Conservation (phyloP, 2,888 invertebrate species). For the Melipona bicolor region DNA sequence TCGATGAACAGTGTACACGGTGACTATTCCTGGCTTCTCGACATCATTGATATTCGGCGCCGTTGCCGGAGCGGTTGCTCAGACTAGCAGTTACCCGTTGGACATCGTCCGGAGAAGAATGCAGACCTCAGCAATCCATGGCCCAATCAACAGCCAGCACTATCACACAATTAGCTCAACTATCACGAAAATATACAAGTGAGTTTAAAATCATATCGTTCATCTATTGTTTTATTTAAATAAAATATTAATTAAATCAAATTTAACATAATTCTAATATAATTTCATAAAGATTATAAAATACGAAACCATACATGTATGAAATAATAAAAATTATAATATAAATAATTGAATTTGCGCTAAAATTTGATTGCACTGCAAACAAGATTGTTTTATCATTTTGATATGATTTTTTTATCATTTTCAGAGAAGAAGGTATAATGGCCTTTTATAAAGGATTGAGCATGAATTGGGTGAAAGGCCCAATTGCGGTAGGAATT, state of each 20-base stretch:
- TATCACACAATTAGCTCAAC: constrained; percentile 88
- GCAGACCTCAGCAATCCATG: constrained; percentile 88
- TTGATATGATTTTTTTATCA: background rate
- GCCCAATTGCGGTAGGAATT: constrained; percentile 96
- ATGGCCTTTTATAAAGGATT: constrained; percentile 98
- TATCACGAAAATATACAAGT: constrained; percentile 89
- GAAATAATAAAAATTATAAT: background rate
- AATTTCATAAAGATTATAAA: background rate
- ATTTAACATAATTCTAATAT: background rate
- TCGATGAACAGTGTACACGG: constrained; percentile 77
- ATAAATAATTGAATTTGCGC: background rate
- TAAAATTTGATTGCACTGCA: background rate
- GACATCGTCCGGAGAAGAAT: constrained; percentile 94
- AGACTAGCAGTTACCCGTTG: constrained; percentile 97
- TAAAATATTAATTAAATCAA: background rate
- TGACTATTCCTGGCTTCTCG: constrained; percentile 77
- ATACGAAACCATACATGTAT: background rate
- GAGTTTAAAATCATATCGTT: constrained; percentile 74
- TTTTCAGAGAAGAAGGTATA: constrained; percentile 93
- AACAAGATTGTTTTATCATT: background rate
- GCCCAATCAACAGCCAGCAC: constrained; percentile 85
- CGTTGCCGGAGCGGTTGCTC: constrained; percentile 95
- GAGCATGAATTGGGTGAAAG: constrained; percentile 99
- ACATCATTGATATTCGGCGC: constrained; percentile 94
- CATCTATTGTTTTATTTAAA: background rate